Conservation (phyloP, 2,113 vertebrate species). For the Isurus oxyrinchus region DNA sequence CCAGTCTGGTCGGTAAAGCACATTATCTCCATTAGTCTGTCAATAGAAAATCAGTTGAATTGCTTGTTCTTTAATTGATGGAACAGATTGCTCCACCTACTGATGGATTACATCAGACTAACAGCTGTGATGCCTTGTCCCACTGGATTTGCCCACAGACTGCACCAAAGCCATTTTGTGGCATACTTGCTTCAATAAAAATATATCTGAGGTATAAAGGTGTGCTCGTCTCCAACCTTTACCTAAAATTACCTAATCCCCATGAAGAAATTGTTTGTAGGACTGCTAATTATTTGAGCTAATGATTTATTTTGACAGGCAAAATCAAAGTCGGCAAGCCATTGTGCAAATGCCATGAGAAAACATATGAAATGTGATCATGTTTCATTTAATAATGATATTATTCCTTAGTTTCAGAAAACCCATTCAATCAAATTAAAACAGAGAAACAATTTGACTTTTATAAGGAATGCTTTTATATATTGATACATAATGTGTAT, state of each 20-base stretch:
- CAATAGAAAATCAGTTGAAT: constrained; percentile 64
- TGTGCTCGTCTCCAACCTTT: constrained; percentile 53
- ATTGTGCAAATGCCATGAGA: neutral
- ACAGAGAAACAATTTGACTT: neutral
- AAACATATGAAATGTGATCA: neutral
- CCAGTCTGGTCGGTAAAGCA: constrained; percentile 63
- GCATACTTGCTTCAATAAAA: constrained; percentile 61
- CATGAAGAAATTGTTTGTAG: neutral
- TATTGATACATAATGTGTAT: neutral
- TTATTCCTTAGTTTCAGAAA: neutral
- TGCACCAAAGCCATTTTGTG: constrained; percentile 49
- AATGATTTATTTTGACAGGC: neutral
- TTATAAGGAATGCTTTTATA: neutral
- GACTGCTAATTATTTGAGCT: neutral
- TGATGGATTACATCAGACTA: constrained; percentile 65
- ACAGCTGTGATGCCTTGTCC: constrained; percentile 57
- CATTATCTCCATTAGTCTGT: constrained; percentile 70
- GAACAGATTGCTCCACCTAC: constrained; percentile 55
- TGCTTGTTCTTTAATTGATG: constrained; percentile 73
- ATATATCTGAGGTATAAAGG: constrained; percentile 57
- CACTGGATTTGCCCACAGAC: constrained; percentile 50
- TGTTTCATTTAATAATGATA: neutral
- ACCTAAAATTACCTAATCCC: neutral
- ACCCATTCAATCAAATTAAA: neutral
- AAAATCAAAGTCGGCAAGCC: neutral